Evolutionary conservation across 2,888 invertebrate species (phyloP).

Genomic region (Gisinianus flammeolus): DNA sequence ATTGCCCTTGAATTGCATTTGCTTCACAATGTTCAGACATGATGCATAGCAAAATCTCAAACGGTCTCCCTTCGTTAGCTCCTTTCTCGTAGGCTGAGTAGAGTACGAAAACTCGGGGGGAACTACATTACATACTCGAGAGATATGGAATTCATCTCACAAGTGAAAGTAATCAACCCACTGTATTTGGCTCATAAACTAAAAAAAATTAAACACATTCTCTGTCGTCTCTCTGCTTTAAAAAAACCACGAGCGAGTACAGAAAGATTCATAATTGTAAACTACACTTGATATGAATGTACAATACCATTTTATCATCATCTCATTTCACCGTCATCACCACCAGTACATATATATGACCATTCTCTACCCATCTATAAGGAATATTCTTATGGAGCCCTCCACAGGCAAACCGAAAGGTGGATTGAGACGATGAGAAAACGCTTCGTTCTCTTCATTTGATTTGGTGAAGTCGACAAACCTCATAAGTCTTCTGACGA

Average conservation of each 20-base stretch:
- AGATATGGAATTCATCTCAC: not conserved
- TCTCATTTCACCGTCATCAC: conserved; percentile 21
- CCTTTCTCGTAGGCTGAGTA: not conserved
- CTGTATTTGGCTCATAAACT: not conserved
- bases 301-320: conserved; percentile 7
- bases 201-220: too few relatives aligned
- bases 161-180: not conserved
- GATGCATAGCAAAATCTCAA: not conserved
- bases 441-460: conserved; percentile 4
- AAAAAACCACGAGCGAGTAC: too few relatives aligned
- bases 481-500: conserved; percentile 10
- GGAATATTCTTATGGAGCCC: not conserved
- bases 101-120: not conserved
- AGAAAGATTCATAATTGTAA: too few relatives aligned
- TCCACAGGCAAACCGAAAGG: not conserved
- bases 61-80: too few relatives aligned
- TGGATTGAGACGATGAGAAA: not conserved
- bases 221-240: too few relatives aligned
- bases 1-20: conserved; percentile 9
- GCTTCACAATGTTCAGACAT: not conserved
- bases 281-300: not conserved
- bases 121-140: not conserved
- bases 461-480: not conserved
- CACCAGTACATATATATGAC: not conserved
- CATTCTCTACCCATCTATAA: not conserved